phyloP scores from a whole-genome alignment of 2,797 vertebrate species.

The Phylloscopus collybita region DNA sequence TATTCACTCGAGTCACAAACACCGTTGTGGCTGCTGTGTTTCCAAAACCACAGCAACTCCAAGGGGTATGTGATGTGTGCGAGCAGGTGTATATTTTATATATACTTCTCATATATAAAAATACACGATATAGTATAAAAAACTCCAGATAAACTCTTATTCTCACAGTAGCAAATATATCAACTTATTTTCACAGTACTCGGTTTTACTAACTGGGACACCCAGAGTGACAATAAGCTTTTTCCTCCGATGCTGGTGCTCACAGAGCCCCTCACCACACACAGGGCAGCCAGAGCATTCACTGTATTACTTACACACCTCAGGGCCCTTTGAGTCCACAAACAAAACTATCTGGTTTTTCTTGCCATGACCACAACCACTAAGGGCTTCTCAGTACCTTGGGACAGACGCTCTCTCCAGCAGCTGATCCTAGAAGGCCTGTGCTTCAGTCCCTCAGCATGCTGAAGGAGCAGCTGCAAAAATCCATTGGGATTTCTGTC shows the following conservation, averaged over 20 bases:
- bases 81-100: slow-evolving; percentile 55
- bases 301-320: neutral
- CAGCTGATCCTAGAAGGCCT: neutral
- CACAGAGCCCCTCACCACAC: accelerated
- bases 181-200: slow-evolving; percentile 77
- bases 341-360: accelerated
- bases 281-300: neutral
- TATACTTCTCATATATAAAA: slow-evolving; percentile 69
- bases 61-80: slow-evolving; percentile 34
- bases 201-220: slow-evolving; percentile 40
- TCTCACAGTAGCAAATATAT: slow-evolving; percentile 78
- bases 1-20: neutral
- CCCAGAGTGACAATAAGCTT: neutral
- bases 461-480: neutral
- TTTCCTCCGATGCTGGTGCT: neutral
- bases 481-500: accelerated
- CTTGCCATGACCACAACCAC: neutral
- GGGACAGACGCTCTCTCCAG: neutral
- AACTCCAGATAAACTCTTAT: slow-evolving; percentile 71
- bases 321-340: accelerated
- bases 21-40: slow-evolving; percentile 58
- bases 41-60: slow-evolving; percentile 55
- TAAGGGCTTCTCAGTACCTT: neutral
- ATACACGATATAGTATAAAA: slow-evolving; percentile 68
- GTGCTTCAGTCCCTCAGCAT: neutral